Conservation (phyloP, 2,113 vertebrate genomes). For the Cyprinodon variegatus region DNA sequence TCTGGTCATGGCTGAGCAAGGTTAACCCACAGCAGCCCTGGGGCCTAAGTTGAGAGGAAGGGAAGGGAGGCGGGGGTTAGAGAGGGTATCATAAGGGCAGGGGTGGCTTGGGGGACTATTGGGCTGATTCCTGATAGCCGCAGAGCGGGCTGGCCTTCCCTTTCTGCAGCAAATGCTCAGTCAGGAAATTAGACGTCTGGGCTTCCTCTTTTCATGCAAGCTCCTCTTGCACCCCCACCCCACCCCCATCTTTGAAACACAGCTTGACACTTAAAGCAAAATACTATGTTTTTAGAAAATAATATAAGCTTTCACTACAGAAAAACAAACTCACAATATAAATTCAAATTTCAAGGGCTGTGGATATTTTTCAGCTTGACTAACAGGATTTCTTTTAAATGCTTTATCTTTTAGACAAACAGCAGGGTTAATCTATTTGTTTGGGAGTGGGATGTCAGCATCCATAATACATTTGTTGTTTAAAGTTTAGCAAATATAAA, state of each 20-base stretch:
- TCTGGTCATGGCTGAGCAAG: constrained; percentile 77
- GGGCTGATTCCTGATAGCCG: constrained; percentile 76
- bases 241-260: constrained; percentile 46
- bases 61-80: constrained; percentile 14
- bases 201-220: constrained; percentile 78
- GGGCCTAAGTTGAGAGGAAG: constrained; percentile 57
- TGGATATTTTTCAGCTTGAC: constrained; percentile 26
- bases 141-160: constrained; percentile 68
- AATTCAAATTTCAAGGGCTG: constrained; percentile 13
- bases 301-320: constrained; percentile 30
- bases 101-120: constrained; percentile 71
- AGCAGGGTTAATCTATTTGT: constrained; percentile 59
- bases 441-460: constrained; percentile 62
- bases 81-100: constrained; percentile 68
- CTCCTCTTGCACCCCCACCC: constrained; percentile 53
- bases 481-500: constrained; percentile 61
- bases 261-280: constrained; percentile 47
- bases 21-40: constrained; percentile 73
- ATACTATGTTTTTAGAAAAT: constrained; percentile 35
- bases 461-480: constrained; percentile 67
- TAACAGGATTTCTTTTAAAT: constrained; percentile 32
- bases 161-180: constrained; percentile 67
- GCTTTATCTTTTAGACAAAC: constrained; percentile 38
- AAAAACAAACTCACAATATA: neutral
- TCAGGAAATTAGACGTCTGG: constrained; percentile 81